Conservation (phyloP, 2,797 vertebrate genomes). For the Dallia pectoralis region DNA sequence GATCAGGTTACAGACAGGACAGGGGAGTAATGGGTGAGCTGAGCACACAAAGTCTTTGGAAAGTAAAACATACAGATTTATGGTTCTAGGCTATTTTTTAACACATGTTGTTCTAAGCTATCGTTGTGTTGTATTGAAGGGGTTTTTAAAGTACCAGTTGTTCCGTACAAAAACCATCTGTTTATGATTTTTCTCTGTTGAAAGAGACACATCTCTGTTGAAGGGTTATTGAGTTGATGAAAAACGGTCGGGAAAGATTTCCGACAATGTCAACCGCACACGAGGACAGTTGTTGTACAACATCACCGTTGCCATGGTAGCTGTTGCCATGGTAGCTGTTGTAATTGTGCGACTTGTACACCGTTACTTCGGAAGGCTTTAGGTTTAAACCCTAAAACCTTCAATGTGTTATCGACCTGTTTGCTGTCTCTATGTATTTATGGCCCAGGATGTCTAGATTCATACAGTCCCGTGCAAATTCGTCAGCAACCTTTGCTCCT, state of each 20-base stretch:
- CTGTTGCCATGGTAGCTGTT: neutral
- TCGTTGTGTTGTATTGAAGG: neutral
- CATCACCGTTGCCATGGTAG: too few relatives aligned
- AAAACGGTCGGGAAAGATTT: neutral
- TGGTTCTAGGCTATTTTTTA: neutral
- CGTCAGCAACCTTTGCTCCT: neutral
- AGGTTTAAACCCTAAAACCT: neutral
- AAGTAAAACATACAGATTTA: neutral
- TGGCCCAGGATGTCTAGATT: neutral
- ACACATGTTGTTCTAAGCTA: slow-evolving; percentile 8
- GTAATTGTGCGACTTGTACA: neutral
- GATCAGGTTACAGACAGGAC: neutral
- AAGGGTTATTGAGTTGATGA: neutral
- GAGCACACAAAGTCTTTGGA: neutral
- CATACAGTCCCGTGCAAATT: neutral
- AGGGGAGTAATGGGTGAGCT: neutral
- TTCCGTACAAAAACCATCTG: slow-evolving; percentile 3
- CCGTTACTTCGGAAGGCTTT: neutral
- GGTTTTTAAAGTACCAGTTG: neutral
- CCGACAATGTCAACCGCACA: slow-evolving; percentile 1
- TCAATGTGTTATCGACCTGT: neutral
- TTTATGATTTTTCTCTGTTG: slow-evolving; percentile 11
- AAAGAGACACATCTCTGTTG: slow-evolving; percentile 8
- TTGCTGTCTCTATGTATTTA: neutral
- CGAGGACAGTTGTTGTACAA: neutral